A percentile compares a stretch with the other conserved stretches of the same genome.
Conservation (phyloP, 2,113 vertebrate genomes). For the Vanacampus margaritifer region DNA sequence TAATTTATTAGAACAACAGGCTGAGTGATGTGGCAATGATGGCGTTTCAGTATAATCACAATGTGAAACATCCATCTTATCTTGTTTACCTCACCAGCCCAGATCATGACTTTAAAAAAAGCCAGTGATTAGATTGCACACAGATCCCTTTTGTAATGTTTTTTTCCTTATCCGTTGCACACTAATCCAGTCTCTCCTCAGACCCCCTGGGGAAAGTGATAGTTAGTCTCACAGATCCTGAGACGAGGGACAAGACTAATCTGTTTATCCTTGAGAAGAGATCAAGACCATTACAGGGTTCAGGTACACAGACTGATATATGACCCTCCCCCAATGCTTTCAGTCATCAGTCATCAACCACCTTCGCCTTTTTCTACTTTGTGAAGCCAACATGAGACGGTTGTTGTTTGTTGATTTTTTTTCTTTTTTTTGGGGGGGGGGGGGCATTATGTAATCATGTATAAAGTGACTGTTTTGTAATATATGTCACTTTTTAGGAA, state of each 20-base stretch:
- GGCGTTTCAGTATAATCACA: constrained; percentile 38
- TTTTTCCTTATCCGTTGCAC: constrained; percentile 49
- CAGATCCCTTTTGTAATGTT: background rate
- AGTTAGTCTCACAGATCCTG: constrained; percentile 44
- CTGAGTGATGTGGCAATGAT: constrained; percentile 3
- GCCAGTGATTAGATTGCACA: constrained; percentile 61
- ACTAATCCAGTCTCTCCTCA: constrained; percentile 60
- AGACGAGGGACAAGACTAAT: constrained; percentile 38
- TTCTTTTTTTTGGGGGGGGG: no score
- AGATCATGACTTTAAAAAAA: constrained; percentile 59
- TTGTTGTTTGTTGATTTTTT: constrained; percentile 17
- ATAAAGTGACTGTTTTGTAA: no score
- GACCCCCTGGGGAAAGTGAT: constrained; percentile 37
- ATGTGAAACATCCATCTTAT: constrained; percentile 41
- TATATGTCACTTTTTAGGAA: no score
- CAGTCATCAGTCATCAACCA: background rate
- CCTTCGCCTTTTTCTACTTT: constrained; percentile 14
- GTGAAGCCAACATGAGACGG: background rate
- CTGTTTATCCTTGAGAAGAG: constrained; percentile 30
- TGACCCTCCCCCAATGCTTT: constrained; percentile 1
- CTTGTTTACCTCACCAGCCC: constrained; percentile 27
- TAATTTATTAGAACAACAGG: constrained; percentile 15
- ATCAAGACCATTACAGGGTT: constrained; percentile 41
- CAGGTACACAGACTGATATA: constrained; percentile 9
- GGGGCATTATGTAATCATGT: no score